Evolutionary conservation across 2,888 invertebrate genomes (phyloP).

Genomic region (Pantelozetes paolii): DNA sequence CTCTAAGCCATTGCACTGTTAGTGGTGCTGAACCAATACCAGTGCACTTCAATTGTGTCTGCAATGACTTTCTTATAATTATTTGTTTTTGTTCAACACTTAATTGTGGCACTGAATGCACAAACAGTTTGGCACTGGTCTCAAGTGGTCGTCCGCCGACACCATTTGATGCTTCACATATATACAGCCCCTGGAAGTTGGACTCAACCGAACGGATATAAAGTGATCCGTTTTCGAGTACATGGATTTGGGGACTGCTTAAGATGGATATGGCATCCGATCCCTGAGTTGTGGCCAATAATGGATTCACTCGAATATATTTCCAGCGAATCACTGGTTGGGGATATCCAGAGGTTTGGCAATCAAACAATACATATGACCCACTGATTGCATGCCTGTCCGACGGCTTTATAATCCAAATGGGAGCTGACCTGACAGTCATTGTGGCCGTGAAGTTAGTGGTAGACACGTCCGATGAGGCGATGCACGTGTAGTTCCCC

Average conservation of each 20-base stretch:
- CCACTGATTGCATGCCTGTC: conserved; percentile 42
- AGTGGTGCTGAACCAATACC: conserved; percentile 70
- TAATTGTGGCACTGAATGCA: conserved; percentile 41
- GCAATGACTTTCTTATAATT: conserved; percentile 53
- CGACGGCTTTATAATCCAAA: conserved; percentile 36
- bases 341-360: conserved; percentile 53
- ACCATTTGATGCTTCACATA: conserved; percentile 53
- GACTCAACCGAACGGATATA: conserved; percentile 50
- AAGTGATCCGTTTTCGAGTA: conserved; percentile 48
- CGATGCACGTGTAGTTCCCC: conserved; percentile 54
- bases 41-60: conserved; percentile 75
- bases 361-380: conserved; percentile 51
- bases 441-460: conserved; percentile 51
- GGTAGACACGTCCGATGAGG: conserved; percentile 49
- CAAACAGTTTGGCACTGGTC: conserved; percentile 39
- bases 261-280: conserved; percentile 40
- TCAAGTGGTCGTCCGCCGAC: conserved; percentile 50
- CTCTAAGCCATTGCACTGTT: conserved; percentile 78
- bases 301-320: conserved; percentile 24
- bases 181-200: conserved; percentile 52
- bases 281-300: not conserved
- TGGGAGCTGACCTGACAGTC: conserved; percentile 49
- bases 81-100: conserved; percentile 47
- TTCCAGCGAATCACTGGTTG: conserved; percentile 53
- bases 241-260: conserved; percentile 44